phyloP scores from a whole-genome alignment of 2,797 vertebrate species.

The Clarias laeviceps region DNA sequence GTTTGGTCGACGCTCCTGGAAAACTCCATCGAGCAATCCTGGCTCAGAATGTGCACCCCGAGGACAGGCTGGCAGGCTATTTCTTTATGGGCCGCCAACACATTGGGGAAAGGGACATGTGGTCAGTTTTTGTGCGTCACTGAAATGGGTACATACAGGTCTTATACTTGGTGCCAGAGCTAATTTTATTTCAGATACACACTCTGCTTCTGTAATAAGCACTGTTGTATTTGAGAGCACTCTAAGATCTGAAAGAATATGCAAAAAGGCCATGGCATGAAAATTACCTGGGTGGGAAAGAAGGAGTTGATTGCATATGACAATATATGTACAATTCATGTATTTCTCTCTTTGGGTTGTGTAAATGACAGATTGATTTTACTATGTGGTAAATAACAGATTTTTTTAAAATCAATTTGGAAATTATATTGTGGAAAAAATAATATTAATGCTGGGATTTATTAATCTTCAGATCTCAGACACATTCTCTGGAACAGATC shows the following conservation, averaged over 20 bases:
- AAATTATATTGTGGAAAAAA: not conserved
- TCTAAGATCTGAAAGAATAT: not conserved
- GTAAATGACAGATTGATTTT: not conserved
- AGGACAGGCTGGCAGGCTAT: slow-evolving; percentile 53
- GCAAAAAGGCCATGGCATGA: slow-evolving; percentile 1
- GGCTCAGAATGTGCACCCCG: slow-evolving; percentile 53
- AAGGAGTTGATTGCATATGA: not conserved
- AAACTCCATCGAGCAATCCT: slow-evolving; percentile 51
- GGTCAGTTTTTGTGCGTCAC: slow-evolving; percentile 61
- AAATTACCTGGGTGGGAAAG: not conserved
- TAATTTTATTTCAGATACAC: slow-evolving; percentile 48
- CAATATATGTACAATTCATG: not conserved
- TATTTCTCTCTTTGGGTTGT: not conserved
- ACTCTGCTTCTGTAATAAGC: not conserved
- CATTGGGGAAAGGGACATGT: slow-evolving; percentile 50
- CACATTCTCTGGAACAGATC: slow-evolving; percentile 29
- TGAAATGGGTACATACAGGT: slow-evolving; percentile 47
- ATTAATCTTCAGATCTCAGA: slow-evolving; percentile 26
- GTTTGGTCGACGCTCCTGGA: slow-evolving; percentile 34
- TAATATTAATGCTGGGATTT: not conserved
- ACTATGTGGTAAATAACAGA: not conserved
- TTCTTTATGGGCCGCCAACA: slow-evolving; percentile 50
- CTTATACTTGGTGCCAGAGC: slow-evolving; percentile 52
- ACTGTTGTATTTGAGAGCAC: not conserved
- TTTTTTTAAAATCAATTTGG: too few relatives aligned